Evolutionary conservation across 2,888 invertebrate genomes (phyloP).

Genomic region (Lasioglossum oenotherae): DNA sequence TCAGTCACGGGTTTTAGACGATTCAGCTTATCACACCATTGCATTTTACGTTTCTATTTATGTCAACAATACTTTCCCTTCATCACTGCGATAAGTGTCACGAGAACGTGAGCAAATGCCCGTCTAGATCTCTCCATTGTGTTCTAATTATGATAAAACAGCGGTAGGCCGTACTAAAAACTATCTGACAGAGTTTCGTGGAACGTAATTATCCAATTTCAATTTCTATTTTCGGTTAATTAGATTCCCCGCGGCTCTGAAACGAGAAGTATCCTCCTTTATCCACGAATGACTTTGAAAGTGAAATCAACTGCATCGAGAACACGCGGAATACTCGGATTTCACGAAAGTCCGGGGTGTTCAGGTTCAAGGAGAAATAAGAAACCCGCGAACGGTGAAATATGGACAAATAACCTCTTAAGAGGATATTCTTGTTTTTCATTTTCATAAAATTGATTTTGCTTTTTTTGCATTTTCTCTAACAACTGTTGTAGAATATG

Average conservation of each 20-base stretch:
- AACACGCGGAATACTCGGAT: not conserved
- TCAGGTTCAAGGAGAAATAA: not conserved
- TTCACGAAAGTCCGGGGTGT: not conserved
- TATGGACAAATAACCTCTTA: not conserved
- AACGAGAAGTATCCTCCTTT: not conserved
- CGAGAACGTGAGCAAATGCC: constrained; percentile 27
- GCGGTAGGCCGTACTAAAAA: not conserved
- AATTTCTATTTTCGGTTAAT: not conserved
- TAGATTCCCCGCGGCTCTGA: not conserved
- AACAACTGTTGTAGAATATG: too few species aligned
- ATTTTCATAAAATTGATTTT: too few species aligned
- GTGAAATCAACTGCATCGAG: not conserved
- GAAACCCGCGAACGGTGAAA: not conserved
- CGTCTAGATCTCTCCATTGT: constrained; percentile 4
- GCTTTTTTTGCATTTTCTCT: too few species aligned
- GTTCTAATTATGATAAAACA: not conserved
- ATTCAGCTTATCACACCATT: constrained; percentile 21
- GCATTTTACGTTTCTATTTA: constrained; percentile 37
- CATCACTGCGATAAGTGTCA: constrained; percentile 26
- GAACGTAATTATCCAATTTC: not conserved
- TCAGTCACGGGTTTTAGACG: constrained; percentile 13
- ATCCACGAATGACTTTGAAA: constrained; percentile 5
- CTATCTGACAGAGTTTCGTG: not conserved
- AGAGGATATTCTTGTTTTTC: too few species aligned
- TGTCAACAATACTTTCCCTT: constrained; percentile 35